Evolutionary conservation across 2,888 invertebrate genomes (phyloP).

Genomic region (Mycalesis mineus): DNA sequence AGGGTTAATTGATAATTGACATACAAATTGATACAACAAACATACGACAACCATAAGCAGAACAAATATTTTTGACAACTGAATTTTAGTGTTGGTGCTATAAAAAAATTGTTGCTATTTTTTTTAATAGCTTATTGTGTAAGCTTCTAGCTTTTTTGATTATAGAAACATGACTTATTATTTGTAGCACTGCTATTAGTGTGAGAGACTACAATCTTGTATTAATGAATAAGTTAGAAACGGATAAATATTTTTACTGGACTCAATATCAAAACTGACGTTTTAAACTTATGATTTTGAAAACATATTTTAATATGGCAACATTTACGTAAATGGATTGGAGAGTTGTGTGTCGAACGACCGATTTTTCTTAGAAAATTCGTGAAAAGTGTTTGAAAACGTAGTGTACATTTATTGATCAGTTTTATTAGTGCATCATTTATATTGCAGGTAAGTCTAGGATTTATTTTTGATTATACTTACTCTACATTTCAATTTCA

Average conservation of each 20-base stretch:
- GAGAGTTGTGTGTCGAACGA: conserved; percentile 58
- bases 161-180: too few relatives aligned
- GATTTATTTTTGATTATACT: neutral
- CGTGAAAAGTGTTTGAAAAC: conserved; percentile 35
- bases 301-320: neutral
- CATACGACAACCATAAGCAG: conserved; percentile 50
- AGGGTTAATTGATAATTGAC: conserved; percentile 78
- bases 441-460: conserved; percentile 40
- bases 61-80: conserved; percentile 61
- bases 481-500: too few relatives aligned
- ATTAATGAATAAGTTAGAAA: neutral
- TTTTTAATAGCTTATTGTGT: neutral
- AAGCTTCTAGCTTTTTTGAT: neutral
- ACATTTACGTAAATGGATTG: conserved; percentile 40
- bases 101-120: neutral
- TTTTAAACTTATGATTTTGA: neutral
- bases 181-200: too few relatives aligned
- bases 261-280: too few relatives aligned
- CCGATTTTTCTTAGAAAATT: conserved; percentile 49
- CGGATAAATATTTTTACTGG: neutral
- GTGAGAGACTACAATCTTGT: too few relatives aligned
- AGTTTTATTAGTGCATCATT: conserved; percentile 17
- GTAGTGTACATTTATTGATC: conserved; percentile 16
- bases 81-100: conserved; percentile 40
- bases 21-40: conserved; percentile 77